Conservation (phyloP, 2,113 vertebrate genomes). For the Periophthalmus modestus region DNA sequence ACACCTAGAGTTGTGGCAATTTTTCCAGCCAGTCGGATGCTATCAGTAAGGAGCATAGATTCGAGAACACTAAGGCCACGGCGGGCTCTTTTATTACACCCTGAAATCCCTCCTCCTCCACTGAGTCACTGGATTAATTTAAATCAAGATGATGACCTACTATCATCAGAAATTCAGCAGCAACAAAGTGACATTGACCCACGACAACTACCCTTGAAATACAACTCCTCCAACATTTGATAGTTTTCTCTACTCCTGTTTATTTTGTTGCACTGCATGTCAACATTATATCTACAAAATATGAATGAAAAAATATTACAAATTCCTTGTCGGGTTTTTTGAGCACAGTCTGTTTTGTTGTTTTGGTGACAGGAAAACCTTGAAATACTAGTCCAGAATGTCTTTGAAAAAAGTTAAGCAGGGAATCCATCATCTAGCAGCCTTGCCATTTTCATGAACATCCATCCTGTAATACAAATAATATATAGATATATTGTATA, state of each 20-base stretch:
- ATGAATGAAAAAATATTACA: constrained; percentile 19
- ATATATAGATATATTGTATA: not conserved
- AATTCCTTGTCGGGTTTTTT: constrained; percentile 46
- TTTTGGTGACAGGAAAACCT: constrained; percentile 17
- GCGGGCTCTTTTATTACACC: constrained; percentile 29
- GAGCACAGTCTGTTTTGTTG: constrained; percentile 13
- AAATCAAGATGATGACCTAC: not conserved
- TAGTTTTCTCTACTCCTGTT: constrained; percentile 46
- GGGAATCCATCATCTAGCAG: constrained; percentile 83
- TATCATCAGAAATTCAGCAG: not conserved
- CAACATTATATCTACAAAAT: constrained; percentile 71
- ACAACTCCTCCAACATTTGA: constrained; percentile 32
- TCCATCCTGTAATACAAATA: constrained; percentile 85
- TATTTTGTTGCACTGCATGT: constrained; percentile 67
- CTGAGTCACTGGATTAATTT: constrained; percentile 1
- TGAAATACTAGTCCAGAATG: constrained; percentile 36
- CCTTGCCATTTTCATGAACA: constrained; percentile 91
- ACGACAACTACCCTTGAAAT: constrained; percentile 24
- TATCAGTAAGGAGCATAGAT: constrained; percentile 22
- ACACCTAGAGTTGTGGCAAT: constrained; percentile 11
- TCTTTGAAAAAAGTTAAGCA: constrained; percentile 3
- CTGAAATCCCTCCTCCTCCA: constrained; percentile 32
- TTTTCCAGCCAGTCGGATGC: constrained; percentile 26
- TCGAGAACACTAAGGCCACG: constrained; percentile 32
- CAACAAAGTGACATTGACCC: not conserved